Conservation (phyloP, 2,113 vertebrate species). For the Eolophus roseicapilla region DNA sequence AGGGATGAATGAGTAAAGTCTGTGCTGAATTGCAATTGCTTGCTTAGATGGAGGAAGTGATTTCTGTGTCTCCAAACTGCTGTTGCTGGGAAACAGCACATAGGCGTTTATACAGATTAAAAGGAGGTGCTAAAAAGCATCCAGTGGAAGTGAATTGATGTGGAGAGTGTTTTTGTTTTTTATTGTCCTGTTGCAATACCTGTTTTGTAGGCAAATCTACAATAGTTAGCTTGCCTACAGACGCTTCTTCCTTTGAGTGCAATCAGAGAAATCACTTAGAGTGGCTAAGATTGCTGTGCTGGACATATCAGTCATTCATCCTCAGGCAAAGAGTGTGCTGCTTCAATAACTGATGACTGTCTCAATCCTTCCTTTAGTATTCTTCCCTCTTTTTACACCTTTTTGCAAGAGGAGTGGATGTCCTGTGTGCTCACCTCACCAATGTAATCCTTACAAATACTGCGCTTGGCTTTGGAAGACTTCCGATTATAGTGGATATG, state of each 20-base stretch:
- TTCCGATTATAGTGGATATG: not conserved
- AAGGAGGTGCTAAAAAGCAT: not conserved
- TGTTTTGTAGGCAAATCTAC: not conserved
- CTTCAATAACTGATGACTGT: not conserved
- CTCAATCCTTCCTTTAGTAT: not conserved
- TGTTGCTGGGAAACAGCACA: not conserved
- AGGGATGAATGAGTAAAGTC: not conserved
- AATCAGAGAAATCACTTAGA: not conserved
- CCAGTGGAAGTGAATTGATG: not conserved
- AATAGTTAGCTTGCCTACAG: not conserved
- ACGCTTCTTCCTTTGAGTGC: not conserved
- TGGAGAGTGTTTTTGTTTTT: not conserved
- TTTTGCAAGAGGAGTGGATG: not conserved
- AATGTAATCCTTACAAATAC: constrained; percentile 13
- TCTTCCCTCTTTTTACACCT: not conserved
- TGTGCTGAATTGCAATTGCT: not conserved
- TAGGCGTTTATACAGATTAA: not conserved
- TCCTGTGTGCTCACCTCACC: constrained; percentile 16
- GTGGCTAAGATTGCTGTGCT: not conserved
- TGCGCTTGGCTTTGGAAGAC: not conserved
- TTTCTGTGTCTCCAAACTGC: not conserved
- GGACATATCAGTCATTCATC: not conserved
- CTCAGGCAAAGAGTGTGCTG: not conserved
- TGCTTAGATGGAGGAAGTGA: not conserved
- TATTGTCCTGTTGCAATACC: not conserved